phyloP scores from a whole-genome alignment of 2,113 vertebrate genomes.

The Microtus oregoni region DNA sequence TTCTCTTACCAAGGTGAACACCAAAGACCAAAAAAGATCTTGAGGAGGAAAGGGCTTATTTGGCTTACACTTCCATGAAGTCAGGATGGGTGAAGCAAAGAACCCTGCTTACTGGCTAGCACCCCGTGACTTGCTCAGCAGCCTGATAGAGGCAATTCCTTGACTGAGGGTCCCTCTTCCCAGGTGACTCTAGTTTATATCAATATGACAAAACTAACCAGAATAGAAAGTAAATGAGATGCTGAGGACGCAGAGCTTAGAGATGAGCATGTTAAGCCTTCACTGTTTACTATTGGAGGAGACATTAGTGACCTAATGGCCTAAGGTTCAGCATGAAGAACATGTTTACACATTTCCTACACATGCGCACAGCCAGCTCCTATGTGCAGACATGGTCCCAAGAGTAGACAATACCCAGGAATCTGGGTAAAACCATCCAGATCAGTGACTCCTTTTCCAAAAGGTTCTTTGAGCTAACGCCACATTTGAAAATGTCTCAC shows the following conservation, averaged over 20 bases:
- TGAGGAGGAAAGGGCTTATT: not conserved
- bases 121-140: not conserved
- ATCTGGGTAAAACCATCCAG: not conserved
- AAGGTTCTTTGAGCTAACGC: not conserved
- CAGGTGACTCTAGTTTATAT: not conserved
- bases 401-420: not conserved
- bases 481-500: not conserved
- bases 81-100: not conserved
- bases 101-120: not conserved
- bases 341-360: not conserved
- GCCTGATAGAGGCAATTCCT: not conserved
- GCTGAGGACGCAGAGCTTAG: not conserved
- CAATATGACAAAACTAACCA: not conserved
- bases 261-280: not conserved
- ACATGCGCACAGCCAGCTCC: not conserved
- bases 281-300: constrained; percentile 21
- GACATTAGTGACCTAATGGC: not conserved
- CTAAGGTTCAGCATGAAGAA: constrained; percentile 17
- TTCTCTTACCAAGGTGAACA: not conserved
- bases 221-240: not conserved
- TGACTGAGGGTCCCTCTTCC: not conserved
- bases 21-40: not conserved
- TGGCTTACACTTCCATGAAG: not conserved
- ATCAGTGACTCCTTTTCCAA: not conserved
- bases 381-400: not conserved